A percentile compares a stretch with the other conserved stretches of the same genome.
phyloP scores from a whole-genome alignment of 1,140 invertebrate genomes.

The Grapholita molesta region DNA sequence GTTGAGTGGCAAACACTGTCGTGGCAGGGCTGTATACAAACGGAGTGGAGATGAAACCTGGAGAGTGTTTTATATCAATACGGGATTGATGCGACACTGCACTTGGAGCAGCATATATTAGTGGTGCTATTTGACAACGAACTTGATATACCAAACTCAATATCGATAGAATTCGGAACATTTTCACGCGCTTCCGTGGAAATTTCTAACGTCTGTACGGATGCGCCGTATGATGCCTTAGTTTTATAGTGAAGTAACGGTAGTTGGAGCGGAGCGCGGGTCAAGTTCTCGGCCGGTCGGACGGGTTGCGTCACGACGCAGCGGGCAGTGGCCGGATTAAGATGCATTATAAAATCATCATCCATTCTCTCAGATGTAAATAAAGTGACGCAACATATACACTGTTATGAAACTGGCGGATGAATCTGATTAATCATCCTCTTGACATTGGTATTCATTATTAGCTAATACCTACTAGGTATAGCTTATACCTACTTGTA shows the following conservation, averaged over 20 bases:
- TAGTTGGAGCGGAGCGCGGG: constrained; percentile 39
- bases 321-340: constrained; percentile 54
- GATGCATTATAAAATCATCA: constrained; percentile 25
- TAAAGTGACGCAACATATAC: not conserved
- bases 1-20: constrained; percentile 32
- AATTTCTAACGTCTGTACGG: constrained; percentile 18
- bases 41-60: constrained; percentile 36
- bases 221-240: constrained; percentile 35
- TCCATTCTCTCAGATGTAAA: constrained; percentile 12
- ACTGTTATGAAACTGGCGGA: not conserved
- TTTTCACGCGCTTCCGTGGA: constrained; percentile 27
- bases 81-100: constrained; percentile 61
- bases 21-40: constrained; percentile 46
- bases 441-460: not conserved
- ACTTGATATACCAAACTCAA: constrained; percentile 32
- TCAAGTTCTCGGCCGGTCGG: constrained; percentile 61
- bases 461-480: not conserved
- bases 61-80: constrained; percentile 52
- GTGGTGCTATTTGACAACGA: constrained; percentile 37
- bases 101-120: constrained; percentile 60
- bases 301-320: constrained; percentile 50
- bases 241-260: constrained; percentile 66
- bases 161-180: constrained; percentile 45
- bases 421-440: not conserved
- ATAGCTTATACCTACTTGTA: too few species aligned